phyloP scores from a whole-genome alignment of 2,888 invertebrate genomes.

The Kryphioiulus occultus region DNA sequence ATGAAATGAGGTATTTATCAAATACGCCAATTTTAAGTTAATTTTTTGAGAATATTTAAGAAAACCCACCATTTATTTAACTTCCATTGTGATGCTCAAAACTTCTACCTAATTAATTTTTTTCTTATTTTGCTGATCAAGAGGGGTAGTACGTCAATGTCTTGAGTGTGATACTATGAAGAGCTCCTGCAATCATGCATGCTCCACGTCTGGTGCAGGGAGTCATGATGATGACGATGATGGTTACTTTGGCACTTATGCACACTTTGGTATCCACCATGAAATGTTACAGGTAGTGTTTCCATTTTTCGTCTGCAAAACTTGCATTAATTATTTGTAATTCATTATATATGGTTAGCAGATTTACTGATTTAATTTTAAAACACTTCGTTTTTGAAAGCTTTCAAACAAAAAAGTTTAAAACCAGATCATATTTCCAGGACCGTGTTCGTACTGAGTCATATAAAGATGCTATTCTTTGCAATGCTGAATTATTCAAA shows the following conservation, averaged over 20 bases:
- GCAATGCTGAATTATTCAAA: conserved; percentile 73
- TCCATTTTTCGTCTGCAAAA: no score
- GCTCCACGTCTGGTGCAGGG: background rate
- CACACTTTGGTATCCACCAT: conserved; percentile 90
- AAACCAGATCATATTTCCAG: conserved; percentile 60
- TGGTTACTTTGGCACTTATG: conserved; percentile 74
- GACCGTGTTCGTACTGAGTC: conserved; percentile 86
- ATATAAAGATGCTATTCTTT: conserved; percentile 82
- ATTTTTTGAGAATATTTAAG: no score
- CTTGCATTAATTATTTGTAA: no score
- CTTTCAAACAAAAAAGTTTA: background rate
- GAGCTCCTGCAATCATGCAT: background rate
- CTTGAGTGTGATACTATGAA: background rate
- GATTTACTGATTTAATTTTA: no score
- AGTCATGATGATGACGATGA: conserved; percentile 69
- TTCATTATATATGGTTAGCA: no score
- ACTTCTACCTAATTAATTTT: background rate
- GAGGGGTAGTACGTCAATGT: background rate
- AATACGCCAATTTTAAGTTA: no score
- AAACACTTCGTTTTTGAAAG: no score
- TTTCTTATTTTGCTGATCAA: background rate
- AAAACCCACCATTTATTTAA: background rate
- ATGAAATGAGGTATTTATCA: conserved; percentile 52
- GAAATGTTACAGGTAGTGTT: conserved; percentile 82
- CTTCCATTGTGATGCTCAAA: background rate